Percentiles rank a stretch among this genome's conserved stretches.
These are phyloP conservation scores for Pseudois nayaur DNA, from an alignment of 2,113 vertebrate species.

Conservation along the genomic window DNA sequence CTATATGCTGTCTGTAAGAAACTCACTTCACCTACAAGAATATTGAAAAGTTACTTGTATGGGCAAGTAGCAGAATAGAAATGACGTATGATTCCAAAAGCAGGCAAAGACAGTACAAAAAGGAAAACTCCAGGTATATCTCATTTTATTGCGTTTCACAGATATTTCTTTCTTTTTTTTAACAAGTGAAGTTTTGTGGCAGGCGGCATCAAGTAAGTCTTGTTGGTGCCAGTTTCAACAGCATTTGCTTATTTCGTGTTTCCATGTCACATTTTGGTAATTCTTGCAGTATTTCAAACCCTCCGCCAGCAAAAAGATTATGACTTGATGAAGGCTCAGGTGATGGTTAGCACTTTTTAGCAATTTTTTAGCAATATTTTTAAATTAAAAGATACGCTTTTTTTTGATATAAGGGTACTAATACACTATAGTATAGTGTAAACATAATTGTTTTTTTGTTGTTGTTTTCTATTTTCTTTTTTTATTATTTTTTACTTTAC, in stretches of 20 bases:
- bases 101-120: not conserved
- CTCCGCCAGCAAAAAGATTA: not conserved
- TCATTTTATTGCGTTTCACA: not conserved
- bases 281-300: not conserved
- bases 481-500: too few relatives aligned
- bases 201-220: not conserved
- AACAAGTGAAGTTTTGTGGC: not conserved
- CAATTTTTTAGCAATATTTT: not conserved
- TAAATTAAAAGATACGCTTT: not conserved
- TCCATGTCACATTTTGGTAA: not conserved
- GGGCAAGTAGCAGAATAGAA: not conserved
- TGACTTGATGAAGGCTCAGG: not conserved
- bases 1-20: not conserved
- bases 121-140: not conserved
- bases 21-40: not conserved
- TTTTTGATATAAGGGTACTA: not conserved
- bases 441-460: not conserved
- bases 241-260: not conserved
- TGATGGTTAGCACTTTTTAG: not conserved
- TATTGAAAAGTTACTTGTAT: not conserved
- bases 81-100: not conserved
- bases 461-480: too few relatives aligned
- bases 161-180: not conserved
- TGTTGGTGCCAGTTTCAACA: not conserved
- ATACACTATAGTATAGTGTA: not conserved